phyloP scores from a whole-genome alignment of 2,888 invertebrate genomes.

The Apotomis turbidana region DNA sequence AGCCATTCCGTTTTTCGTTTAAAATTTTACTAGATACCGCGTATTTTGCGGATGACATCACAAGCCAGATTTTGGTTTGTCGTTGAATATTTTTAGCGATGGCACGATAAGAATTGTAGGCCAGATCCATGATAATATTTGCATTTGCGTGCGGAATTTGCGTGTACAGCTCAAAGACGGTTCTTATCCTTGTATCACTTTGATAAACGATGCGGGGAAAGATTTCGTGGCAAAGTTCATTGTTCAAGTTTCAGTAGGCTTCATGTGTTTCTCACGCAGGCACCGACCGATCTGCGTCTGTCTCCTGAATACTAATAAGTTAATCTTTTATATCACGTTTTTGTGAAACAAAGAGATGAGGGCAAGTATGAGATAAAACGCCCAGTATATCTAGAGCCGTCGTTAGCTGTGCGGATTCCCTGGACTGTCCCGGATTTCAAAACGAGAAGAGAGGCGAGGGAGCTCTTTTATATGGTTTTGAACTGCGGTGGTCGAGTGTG shows the following conservation, averaged over 20 bases:
- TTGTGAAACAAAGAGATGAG: constrained; percentile 81
- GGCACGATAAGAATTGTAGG: constrained; percentile 32
- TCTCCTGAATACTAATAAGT: constrained; percentile 80
- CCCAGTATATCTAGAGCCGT: constrained; percentile 61
- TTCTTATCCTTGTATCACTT: constrained; percentile 33
- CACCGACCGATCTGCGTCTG: constrained; percentile 63
- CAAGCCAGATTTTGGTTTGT: constrained; percentile 28
- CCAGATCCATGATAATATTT: constrained; percentile 32
- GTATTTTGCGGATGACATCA: constrained; percentile 23
- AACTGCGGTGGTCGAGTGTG: constrained; percentile 72
- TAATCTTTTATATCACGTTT: constrained; percentile 82
- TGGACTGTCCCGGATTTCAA: constrained; percentile 45
- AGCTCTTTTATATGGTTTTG: constrained; percentile 60
- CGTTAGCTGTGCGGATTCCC: constrained; percentile 48
- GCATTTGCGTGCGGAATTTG: constrained; percentile 30
- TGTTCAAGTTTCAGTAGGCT: constrained; percentile 45
- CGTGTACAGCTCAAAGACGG: constrained; percentile 44
- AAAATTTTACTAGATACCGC: constrained; percentile 12
- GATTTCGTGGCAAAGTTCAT: constrained; percentile 32
- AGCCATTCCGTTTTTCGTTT: constrained; percentile 19
- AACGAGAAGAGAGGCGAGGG: constrained; percentile 48
- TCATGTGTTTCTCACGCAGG: constrained; percentile 64
- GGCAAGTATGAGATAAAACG: constrained; percentile 71
- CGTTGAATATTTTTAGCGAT: constrained; percentile 29
- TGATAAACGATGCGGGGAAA: constrained; percentile 31